Evolutionary conservation across 2,888 invertebrate genomes (phyloP).

Genomic region (Hemistola chrysoprasaria): DNA sequence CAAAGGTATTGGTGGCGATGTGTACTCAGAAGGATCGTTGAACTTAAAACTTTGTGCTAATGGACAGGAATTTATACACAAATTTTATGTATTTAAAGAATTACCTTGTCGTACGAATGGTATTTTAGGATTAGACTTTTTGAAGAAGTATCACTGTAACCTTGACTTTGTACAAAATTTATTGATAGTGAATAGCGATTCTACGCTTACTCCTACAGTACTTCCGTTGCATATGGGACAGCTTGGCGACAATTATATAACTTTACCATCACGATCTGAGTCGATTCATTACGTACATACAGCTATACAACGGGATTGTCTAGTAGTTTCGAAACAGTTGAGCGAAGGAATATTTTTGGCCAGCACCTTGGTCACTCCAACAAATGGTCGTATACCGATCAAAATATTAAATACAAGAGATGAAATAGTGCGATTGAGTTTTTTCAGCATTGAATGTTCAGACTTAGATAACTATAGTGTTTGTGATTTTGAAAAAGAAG

Average conservation of each 20-base stretch:
- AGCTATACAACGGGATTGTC: conserved; percentile 13
- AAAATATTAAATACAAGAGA: conserved; percentile 25
- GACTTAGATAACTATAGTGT: conserved; percentile 16
- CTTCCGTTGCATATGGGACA: too few species aligned
- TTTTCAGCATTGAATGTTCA: conserved; percentile 1
- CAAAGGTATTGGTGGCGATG: conserved; percentile 7
- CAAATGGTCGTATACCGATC: conserved; percentile 21
- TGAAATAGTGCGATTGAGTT: conserved; percentile 12
- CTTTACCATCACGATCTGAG: conserved; percentile 21
- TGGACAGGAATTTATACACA: neutral
- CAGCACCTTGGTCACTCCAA: conserved; percentile 11
- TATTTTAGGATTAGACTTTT: conserved; percentile 26
- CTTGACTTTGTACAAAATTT: conserved; percentile 15
- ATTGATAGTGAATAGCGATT: neutral
- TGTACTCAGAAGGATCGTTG: conserved; percentile 2
- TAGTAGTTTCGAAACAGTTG: conserved; percentile 23
- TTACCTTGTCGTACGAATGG: conserved; percentile 14
- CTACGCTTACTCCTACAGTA: neutral
- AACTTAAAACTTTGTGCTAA: conserved; percentile 3
- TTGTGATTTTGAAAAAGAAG: conserved; percentile 20
- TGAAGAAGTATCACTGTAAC: conserved; percentile 13
- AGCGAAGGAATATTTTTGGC: conserved; percentile 24
- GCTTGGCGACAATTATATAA: conserved; percentile 2
- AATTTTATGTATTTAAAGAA: conserved; percentile 11
- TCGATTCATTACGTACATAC: conserved; percentile 20